Base-by-base conservation (phyloP, 1,140 invertebrate species). In the Drosophila pectinifera region DNA sequence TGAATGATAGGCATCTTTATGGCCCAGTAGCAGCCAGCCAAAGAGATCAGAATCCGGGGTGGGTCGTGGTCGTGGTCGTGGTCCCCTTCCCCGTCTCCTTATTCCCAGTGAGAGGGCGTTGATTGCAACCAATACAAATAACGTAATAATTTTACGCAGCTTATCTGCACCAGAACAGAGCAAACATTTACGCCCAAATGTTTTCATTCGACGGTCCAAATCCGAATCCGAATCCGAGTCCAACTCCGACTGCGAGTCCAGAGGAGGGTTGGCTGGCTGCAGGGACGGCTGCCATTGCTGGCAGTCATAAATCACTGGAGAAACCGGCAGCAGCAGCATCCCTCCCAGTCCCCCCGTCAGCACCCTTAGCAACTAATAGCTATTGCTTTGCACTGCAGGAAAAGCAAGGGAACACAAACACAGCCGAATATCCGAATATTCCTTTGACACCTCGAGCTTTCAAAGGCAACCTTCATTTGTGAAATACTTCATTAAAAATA, bases 171-270 rank as follows among this genome's bases (percentile, higher is more conserved):
- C 90, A 91, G 80, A 90, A 90, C 90, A 91, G 90, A 84, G 74
- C 90, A 91, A 91, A 91, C 90, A 91, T 91, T 91, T 90, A 91
- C 90, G 90, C 90, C 90, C 90, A 91, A 84, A 83, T 91, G 84
- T 84, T 88, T 88, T 89, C 77, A 89, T 88, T 83, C 84, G 83
- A 46, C 34, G 34, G 34, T 57, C 18, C 39, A 53, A 53, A 53
- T 53, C 49, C 49, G 49, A 22, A 53, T 34, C 16, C 26, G 22
- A 20, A 20, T 7, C 46, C n/a, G 28, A 39, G 26, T 20, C 34
- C 55, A 42, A 20, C 10, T 28, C n/a, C n/a, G n/a, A n/a, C n/a
- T n/a, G n/a, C n/a, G n/a, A n/a, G n/a, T n/a, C n/a, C n/a, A n/a
- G n/a, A 20, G 8, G 28, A 45, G 49, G 28, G 58, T 28, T 14